Base-by-base conservation (phyloP, 2,888 invertebrate species). In the Zeuzera pyrina region DNA sequence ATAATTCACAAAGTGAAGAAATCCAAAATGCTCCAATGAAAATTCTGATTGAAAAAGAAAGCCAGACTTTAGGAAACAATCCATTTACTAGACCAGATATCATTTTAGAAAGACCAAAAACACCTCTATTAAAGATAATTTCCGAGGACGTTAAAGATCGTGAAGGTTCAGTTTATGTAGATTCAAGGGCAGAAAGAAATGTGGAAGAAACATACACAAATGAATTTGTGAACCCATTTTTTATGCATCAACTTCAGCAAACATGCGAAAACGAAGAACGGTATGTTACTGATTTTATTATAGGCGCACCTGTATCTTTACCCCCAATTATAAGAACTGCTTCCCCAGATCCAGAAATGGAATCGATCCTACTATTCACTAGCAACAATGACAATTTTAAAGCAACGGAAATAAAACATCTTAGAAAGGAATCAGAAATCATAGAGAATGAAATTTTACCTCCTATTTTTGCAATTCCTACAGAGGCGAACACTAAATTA, bases 281-380 rank as follows among this genome's bases (percentile, higher is more conserved):
- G 0, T n/a, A n/a, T n/a, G 47, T 62, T 11, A 57, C 78, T n/a
- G 77, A 84, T 45, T 85, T 85, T 44, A 79, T 77, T 16, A 84
- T 85, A 36, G 84, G 84, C 23, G 84, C 83, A 25, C 84, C 84
- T n/a, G 84, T 85, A 19, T 81, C 83, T 21, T 55, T 81, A 10
- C 78, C 79, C 12, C 76, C 74, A 3, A 51, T 72, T 19, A 43
- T 77, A 30, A 68, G 63, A 49, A 53, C 63, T 3, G 43, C 68
- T 13, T 58, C 76, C 21, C 71, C 73, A 26, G 68, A 72, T 38
- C 65, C 68, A 29, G 47, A 57, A 33, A 57, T 67, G 41, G 62
- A 67, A 24, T 16, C 34, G 15, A 5, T 5, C 10, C n/a, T n/a
- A n/a, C n/a, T n/a, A n/a, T n/a, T n/a, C n/a, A n/a, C n/a, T n/a